phyloP scores from a whole-genome alignment of 1,140 invertebrate genomes.

The Tetramorium parvispinum region DNA sequence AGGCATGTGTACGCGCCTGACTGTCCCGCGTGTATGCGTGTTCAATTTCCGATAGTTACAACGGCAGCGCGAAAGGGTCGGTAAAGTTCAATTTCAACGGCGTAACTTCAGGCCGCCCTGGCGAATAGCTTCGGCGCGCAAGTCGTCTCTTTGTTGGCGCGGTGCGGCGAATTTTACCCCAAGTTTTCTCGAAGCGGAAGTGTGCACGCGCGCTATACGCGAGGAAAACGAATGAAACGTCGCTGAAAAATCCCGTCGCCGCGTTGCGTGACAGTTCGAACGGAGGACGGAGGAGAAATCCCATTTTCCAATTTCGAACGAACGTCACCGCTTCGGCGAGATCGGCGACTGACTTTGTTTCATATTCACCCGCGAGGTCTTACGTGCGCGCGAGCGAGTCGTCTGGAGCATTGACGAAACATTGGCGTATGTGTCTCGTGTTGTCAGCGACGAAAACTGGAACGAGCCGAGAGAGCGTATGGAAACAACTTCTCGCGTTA shows the following conservation, averaged over 20 bases:
- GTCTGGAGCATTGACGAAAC: conserved; percentile 4
- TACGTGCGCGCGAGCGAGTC: neutral
- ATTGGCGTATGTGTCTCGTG: neutral
- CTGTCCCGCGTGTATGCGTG: conserved; percentile 69
- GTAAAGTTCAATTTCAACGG: conserved; percentile 81
- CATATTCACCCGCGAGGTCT: conserved; percentile 35
- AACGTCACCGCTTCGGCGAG: conserved; percentile 19
- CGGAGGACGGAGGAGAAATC: conserved; percentile 21
- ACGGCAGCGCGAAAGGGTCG: conserved; percentile 77
- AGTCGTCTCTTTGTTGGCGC: conserved; percentile 75
- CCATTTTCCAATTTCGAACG: conserved; percentile 46
- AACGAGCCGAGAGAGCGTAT: neutral
- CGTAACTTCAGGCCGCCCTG: conserved; percentile 72
- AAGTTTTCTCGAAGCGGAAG: conserved; percentile 65
- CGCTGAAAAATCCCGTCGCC: conserved; percentile 47
- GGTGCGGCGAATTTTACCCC: conserved; percentile 68
- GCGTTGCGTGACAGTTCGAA: conserved; percentile 36
- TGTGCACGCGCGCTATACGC: conserved; percentile 58
- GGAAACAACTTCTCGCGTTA: conserved; percentile 22
- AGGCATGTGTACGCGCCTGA: conserved; percentile 12
- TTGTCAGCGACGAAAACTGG: neutral
- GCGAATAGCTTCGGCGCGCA: conserved; percentile 62
- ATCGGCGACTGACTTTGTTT: conserved; percentile 50
- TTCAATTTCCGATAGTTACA: conserved; percentile 82
- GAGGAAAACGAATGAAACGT: conserved; percentile 29